Percentiles rank a stretch among this genome's conserved stretches.
These are phyloP conservation scores for Cepaea hortensis DNA, from an alignment of 2,888 invertebrate species.

Conservation along the genomic window DNA sequence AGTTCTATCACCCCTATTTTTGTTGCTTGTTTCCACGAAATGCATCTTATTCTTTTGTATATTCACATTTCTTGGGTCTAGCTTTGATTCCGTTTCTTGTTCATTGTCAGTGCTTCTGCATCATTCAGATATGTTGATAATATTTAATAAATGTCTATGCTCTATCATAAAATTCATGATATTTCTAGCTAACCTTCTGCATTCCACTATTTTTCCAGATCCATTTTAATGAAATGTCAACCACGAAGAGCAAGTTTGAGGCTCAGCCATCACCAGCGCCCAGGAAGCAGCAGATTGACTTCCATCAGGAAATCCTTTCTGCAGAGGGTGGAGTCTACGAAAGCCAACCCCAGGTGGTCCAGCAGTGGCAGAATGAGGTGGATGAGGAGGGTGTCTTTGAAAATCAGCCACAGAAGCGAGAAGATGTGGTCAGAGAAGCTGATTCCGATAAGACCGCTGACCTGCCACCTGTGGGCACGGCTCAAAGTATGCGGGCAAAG, in stretches of 20 bases:
- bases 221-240: slow-evolving; percentile 31
- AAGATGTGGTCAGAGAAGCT: slow-evolving; percentile 77
- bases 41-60: too few relatives aligned
- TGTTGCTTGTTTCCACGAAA: too few relatives aligned
- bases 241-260: slow-evolving; percentile 24
- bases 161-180: background rate
- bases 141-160: too few relatives aligned
- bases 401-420: slow-evolving; percentile 52
- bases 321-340: slow-evolving; percentile 41
- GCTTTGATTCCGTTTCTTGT: too few relatives aligned
- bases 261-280: slow-evolving; percentile 13
- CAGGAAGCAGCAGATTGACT: background rate
- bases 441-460: slow-evolving; percentile 65
- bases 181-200: background rate
- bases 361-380: slow-evolving; percentile 49
- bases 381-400: slow-evolving; percentile 57
- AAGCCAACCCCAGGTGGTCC: slow-evolving; percentile 38
- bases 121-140: too few relatives aligned
- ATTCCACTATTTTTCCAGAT: background rate
- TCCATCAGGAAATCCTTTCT: slow-evolving; percentile 8
- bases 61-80: too few relatives aligned
- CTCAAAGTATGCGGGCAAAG: slow-evolving; percentile 86
- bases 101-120: too few relatives aligned
- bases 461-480: slow-evolving; percentile 82
- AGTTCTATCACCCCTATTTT: too few relatives aligned